Percentiles rank a stretch among this genome's conserved stretches.
Evolutionary conservation across 2,888 invertebrate genomes (phyloP).

Genomic region (Noctua comes): DNA sequence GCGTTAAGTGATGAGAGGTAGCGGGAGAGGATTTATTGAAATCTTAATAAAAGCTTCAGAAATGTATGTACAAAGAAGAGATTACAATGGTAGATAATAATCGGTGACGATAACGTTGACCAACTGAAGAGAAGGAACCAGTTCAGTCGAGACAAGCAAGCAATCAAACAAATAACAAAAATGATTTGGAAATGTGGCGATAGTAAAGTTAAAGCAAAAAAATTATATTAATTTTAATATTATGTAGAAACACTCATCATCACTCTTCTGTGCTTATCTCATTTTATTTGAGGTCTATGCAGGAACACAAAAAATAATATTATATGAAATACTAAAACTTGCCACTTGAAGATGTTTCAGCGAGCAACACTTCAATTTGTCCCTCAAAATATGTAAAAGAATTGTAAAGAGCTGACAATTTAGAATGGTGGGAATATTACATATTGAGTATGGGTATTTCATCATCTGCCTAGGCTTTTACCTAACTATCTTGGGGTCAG

Average conservation of each 20-base stretch:
- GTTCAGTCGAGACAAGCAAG: not conserved
- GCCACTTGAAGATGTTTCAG: not conserved
- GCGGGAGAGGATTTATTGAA: constrained; percentile 44
- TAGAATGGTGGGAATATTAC: not conserved
- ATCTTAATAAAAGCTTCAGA: not conserved
- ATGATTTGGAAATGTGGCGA: too few species aligned
- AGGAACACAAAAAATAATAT: too few species aligned
- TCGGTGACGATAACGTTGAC: too few species aligned
- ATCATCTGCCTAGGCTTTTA: not conserved
- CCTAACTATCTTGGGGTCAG: not conserved
- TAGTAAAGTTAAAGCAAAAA: not conserved
- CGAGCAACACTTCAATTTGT: not conserved
- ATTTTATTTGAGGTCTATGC: not conserved
- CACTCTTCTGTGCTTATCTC: not conserved
- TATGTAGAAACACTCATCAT: not conserved
- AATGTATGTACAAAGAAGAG: not conserved
- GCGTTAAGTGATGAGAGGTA: constrained; percentile 63
- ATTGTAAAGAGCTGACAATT: not conserved
- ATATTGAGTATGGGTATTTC: not conserved
- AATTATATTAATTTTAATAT: not conserved
- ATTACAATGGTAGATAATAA: not conserved
- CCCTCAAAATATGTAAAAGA: not conserved
- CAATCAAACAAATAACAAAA: not conserved
- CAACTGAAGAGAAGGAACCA: not conserved
- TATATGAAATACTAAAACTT: too few species aligned